phyloP scores from a whole-genome alignment of 2,113 vertebrate species.

The Rhynchopsitta pachyrhyncha region DNA sequence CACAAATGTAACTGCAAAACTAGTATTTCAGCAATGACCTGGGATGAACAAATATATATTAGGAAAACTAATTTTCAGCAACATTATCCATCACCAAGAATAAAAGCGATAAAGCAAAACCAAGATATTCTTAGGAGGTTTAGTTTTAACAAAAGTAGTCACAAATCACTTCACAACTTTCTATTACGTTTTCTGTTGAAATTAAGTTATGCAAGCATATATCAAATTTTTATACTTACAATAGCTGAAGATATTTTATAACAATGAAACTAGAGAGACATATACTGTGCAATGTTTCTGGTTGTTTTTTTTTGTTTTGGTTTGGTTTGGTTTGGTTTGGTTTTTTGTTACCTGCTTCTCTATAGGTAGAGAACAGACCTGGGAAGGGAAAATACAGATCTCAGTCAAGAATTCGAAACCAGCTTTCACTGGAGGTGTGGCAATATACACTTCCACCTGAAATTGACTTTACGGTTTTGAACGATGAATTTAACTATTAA shows the following conservation, averaged over 20 bases:
- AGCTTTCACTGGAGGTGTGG: neutral
- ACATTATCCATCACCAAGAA: constrained; percentile 23
- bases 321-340: neutral
- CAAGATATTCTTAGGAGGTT: constrained; percentile 23
- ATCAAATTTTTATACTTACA: neutral
- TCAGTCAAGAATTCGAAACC: neutral
- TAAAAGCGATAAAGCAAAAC: constrained; percentile 51
- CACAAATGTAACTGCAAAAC: constrained; percentile 2
- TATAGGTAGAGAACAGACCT: neutral
- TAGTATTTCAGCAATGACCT: neutral
- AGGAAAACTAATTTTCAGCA: constrained; percentile 55
- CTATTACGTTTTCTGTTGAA: neutral
- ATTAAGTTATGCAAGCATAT: neutral
- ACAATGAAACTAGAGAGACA: neutral
- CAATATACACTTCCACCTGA: neutral
- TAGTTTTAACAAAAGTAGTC: neutral
- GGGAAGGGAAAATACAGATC: neutral
- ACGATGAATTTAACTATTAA: neutral
- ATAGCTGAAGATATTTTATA: neutral
- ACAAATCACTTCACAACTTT: neutral
- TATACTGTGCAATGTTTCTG: neutral
- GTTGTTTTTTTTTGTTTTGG: neutral
- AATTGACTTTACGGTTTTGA: neutral
- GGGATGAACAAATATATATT: neutral
- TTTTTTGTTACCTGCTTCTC: neutral